Base-by-base conservation (phyloP, 2,888 invertebrate species). In the Teleiodes luculella region DNA sequence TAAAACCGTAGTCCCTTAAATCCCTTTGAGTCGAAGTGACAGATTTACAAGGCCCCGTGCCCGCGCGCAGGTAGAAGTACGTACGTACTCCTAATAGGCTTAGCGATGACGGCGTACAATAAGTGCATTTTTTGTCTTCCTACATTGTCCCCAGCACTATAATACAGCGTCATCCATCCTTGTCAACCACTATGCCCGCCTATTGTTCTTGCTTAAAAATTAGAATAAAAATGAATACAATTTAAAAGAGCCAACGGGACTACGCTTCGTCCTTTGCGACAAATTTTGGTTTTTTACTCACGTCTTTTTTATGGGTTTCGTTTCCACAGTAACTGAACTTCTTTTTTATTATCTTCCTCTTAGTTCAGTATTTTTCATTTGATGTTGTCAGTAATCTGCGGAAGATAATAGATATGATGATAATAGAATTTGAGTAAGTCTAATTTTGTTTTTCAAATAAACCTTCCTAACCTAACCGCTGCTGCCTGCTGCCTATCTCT, bases 191-290 rank as follows among this genome's bases (percentile, higher is more conserved):
- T 58, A 52, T 52, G 67, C 65, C 72, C 80, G 83, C 72, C 70
- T 67, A 71, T 84, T 86, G 85, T 87, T 84, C 83, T 80, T 86
- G 83, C 68, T 78, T 72, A 84, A 74, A 83, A 85, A 84, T 87
- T 86, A 76, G 77, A 85, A 86, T 87, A 71, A 77, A 75, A 80
- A 80, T 80, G 73, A 74, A 53, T 24, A 78, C 77, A 71, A 73
- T 72, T 61, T 68, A 66, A 35, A 68, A 65, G 63, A 68, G 60
- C 55, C 58, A 72, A 74, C 67, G 75, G 72, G 67, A 71, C 70
- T 66, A 60, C 63, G 59, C 28, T 51, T 61, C 61, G 63, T 67
- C 62, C 65, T 70, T 66, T 57, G 57, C 57, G 55, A 52, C 50
- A 41, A 33, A 51, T 46, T 28, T 37, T 41, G 14, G 7, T 3